Base-by-base conservation (phyloP, 1,140 invertebrate species). In the Drosophila mauritiana region DNA sequence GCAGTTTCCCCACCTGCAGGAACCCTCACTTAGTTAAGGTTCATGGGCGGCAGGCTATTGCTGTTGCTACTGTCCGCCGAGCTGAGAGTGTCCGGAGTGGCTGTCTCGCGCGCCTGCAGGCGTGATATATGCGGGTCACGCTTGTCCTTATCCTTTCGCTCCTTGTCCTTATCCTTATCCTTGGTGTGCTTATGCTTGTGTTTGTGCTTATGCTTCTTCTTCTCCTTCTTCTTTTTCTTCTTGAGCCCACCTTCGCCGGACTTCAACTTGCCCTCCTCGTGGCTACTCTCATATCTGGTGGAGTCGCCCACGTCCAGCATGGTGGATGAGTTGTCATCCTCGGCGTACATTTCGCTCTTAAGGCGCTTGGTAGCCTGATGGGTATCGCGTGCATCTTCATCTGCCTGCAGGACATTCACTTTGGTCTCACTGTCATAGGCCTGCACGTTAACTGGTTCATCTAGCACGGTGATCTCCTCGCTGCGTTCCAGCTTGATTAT, bases 201-300 rank as follows among this genome's bases (percentile, higher is more conserved):
- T 80, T 95, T 96, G 73, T 96, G 95, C 88, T 96, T 96, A 75
- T 96, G 95, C 82, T 96, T 96, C 92, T 97, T 96, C 83, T 97
- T 97, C 55, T 97, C 95, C 80, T 97, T 96, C 81, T 97, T 96
- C 92, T 96, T 96, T 82, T 96, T 96, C 90, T 97, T 96, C 63
- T 72, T 94, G 5, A 95, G 94, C 5, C 52, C 92, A 27, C 65
- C 80, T 39, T 89, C 85, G 6, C 57, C 34, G 0, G 65, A 13
- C 20, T 78, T 85, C 6, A 73, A 31, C 46, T 81, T 91, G 34
- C 69, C 49, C 20, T 91, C 90, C 27, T 91, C 90, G 54, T 76
- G 78, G 22, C 82, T 86, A 39, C 80, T 91, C 37, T 91, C 89
- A 36, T 73, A 78, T 12, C 77, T 62, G 3, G 67, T 75, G 0